Base-by-base conservation (phyloP, 2,888 invertebrate genomes). In the Uropetala carovei region DNA sequence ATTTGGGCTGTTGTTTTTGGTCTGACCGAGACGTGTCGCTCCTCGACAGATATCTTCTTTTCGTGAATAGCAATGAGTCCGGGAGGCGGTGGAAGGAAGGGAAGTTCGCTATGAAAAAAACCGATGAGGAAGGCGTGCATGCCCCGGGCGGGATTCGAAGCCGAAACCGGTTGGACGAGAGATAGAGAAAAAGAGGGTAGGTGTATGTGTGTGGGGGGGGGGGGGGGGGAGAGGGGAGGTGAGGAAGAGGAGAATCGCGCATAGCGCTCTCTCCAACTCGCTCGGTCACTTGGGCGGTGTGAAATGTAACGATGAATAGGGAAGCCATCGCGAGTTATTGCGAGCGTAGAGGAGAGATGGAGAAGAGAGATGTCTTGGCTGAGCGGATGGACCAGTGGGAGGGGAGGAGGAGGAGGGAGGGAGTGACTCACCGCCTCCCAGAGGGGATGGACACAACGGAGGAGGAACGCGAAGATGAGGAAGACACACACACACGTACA, bases 141-240 rank as follows among this genome's bases (percentile, higher is more conserved):
- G 89, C 89, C 89, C 56, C 89, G 89, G 89, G 89, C 89, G 89
- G 89, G 89, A 89, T 89, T 89, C 89, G 89, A 89, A 89, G 89
- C 68, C 89, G 89, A 89, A n/a, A 89, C 89, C 89, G 89, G 89
- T 89, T 89, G 89, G 89, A 64, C 64, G 9, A 43, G 89, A 89
- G 89, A n/a, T n/a, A n/a, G n/a, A n/a, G n/a, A n/a, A n/a, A n/a
- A n/a, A 30, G 27, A 60, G 43, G 64, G 43, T 43, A 43, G 89
- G 43, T 64, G 64, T 16, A 13, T 14, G 60, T 16, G 16, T n/a
- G 13, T 1, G 5, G 16, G 82, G 64, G 5, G 64, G 64, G 13
- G n/a, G 13, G 64, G 43, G 11, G n/a, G 11, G 11, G 64, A 7
- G 64, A 64, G 64, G 7, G 8, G 7, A 27, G 27, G 27, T 82